phyloP scores from a whole-genome alignment of 1,140 invertebrate genomes.

The Halesus radiatus region DNA sequence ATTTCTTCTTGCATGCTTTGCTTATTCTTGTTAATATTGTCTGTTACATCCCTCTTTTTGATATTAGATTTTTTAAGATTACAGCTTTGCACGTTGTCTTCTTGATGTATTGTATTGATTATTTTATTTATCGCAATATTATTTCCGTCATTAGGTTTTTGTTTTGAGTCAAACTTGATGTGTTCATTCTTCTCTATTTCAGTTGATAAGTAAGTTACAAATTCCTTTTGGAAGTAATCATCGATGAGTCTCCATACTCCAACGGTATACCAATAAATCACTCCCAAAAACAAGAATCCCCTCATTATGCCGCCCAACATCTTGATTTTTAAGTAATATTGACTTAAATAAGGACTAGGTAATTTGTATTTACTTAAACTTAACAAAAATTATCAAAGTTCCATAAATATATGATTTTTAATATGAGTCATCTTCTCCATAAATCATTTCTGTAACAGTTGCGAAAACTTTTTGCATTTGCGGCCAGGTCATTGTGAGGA shows the following conservation, averaged over 20 bases:
- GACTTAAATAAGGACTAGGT: not conserved
- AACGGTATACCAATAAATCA: conserved; percentile 70
- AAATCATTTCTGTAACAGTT: conserved; percentile 64
- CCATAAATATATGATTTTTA: not conserved
- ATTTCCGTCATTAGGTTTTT: not conserved
- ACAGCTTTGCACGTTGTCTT: not conserved
- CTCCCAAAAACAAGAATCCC: conserved; percentile 64
- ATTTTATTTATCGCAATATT: not conserved
- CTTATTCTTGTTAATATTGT: no score
- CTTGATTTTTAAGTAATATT: conserved; percentile 41
- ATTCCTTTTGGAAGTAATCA: conserved; percentile 69
- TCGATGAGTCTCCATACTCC: conserved; percentile 71
- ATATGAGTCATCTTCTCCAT: conserved; percentile 47
- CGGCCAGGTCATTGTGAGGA: conserved; percentile 72
- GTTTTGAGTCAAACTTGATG: conserved; percentile 57
- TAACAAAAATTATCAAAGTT: not conserved
- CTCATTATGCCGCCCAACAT: conserved; percentile 66
- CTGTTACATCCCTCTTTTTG: not conserved
- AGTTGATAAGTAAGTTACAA: conserved; percentile 63
- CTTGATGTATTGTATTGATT: not conserved
- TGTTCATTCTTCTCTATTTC: conserved; percentile 64
- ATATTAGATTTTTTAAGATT: not conserved
- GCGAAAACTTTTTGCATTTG: conserved; percentile 65
- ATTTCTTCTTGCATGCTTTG: not conserved
- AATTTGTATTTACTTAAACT: not conserved